Base-by-base conservation (phyloP, 2,113 vertebrate species). In the Bolborhynchus lineola region DNA sequence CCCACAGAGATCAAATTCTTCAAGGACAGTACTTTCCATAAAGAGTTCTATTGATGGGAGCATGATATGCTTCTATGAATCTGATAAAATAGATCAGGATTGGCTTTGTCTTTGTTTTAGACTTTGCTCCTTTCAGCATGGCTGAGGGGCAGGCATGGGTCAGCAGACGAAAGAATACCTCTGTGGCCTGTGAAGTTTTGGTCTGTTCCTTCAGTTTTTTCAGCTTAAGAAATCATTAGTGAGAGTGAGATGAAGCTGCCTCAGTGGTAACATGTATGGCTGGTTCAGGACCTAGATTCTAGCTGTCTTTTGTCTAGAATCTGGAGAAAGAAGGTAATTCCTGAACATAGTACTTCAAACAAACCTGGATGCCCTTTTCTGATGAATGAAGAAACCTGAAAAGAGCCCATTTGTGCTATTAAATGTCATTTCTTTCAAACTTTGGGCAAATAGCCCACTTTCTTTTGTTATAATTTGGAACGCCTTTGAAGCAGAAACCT, bases 401-500 rank as follows among this genome's bases (percentile, higher is more conserved):
- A 86, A 60, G 55, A 74, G 28, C 4, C 35, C 8, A 42, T 68
- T 89, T 89, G 15, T 87, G 44, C 41, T 77, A 50, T 52, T 70
- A 89, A 87, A 62, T 68, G 42, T 12, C 4, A 52, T 82, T 91
- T 82, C 57, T 46, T 67, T 79, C 55, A 82, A 89, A 86, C 57
- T 91, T 86, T 37, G 70, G 91, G 74, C 57, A 87, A 92, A 92
- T 65, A 82, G 53, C 28, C 79, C 16, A 39, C 82, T 83, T 82
- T 63, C 52, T 79, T 93, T 85, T 93, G 52, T 89, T 82, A 49
- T 33, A 85, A 86, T 93, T 75, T 77, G 49, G 63, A 80, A 80
- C 35, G 60, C 5, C 23, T 93, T 86, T 94, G 90, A 95, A 94
- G 67, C 68, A 74, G 75, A 95, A 95, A 89, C n/a, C 92, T 93